Evolutionary conservation across 2,888 invertebrate species (phyloP).

Genomic region (Xestobium rufovillosum): DNA sequence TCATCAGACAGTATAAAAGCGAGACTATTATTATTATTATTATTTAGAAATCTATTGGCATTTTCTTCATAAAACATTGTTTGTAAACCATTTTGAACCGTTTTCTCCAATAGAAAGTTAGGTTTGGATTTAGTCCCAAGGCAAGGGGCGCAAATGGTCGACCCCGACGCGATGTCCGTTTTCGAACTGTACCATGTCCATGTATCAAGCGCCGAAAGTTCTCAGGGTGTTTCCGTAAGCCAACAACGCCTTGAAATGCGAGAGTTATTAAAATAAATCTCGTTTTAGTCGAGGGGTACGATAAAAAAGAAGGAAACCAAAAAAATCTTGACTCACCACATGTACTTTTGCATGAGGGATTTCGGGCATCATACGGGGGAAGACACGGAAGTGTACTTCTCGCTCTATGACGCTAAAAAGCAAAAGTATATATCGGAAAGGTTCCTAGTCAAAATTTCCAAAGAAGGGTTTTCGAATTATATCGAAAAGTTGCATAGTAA

Average conservation of each 20-base stretch:
- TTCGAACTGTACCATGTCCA: constrained; percentile 82
- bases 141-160: constrained; percentile 81
- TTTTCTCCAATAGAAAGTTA: constrained; percentile 87
- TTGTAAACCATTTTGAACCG: too few species aligned
- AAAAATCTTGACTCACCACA: constrained; percentile 63
- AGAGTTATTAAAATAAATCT: constrained; percentile 3
- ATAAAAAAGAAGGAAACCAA: constrained; percentile 49
- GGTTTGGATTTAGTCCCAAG: constrained; percentile 88
- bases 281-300: constrained; percentile 48
- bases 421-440: constrained; percentile 79
- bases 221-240: constrained; percentile 61
- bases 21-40: too few species aligned
- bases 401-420: constrained; percentile 73
- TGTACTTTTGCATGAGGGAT: constrained; percentile 81
- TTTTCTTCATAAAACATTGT: too few species aligned
- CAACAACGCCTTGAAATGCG: constrained; percentile 2
- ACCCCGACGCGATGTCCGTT: constrained; percentile 81
- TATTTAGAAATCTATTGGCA: too few species aligned
- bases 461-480: constrained; percentile 85
- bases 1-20: too few species aligned
- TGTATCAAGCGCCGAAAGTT: constrained; percentile 66
- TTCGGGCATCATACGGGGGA: constrained; percentile 84
- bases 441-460: constrained; percentile 80
- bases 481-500: constrained; percentile 81
- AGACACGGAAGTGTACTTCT: constrained; percentile 82